Conservation (phyloP, 2,888 invertebrate species). For the Calameuta filiformis region DNA sequence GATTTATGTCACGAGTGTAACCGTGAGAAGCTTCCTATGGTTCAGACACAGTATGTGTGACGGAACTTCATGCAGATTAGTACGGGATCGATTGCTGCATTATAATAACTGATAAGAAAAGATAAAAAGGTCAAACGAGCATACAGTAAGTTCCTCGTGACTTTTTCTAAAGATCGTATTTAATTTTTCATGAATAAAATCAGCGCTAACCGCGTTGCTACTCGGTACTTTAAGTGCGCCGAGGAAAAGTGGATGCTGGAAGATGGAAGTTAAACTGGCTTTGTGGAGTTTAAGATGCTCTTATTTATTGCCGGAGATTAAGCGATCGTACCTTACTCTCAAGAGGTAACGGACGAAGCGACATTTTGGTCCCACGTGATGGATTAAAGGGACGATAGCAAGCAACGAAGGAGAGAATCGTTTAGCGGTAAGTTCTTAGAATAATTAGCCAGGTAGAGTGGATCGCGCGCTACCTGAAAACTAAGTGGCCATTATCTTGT, state of each 20-base stretch:
- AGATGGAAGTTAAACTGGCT: neutral
- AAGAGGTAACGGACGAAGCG: neutral
- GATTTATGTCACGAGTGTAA: slow-evolving; percentile 28
- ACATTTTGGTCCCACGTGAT: slow-evolving; percentile 1
- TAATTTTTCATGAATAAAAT: neutral
- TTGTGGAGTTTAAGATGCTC: neutral
- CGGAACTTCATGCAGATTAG: neutral
- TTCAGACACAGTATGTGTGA: neutral
- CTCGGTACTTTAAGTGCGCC: neutral
- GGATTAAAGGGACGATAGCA: neutral
- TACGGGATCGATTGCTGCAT: neutral
- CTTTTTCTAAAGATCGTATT: neutral
- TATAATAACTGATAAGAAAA: neutral
- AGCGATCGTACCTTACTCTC: neutral
- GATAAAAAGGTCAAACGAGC: neutral
- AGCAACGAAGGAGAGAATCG: neutral
- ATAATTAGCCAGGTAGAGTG: neutral
- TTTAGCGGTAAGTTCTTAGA: neutral
- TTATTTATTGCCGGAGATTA: slow-evolving; percentile 3
- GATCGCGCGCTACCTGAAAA: neutral
- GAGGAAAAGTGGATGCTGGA: neutral
- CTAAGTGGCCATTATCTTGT: neutral
- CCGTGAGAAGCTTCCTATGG: slow-evolving; percentile 17
- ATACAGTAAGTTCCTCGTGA: neutral
- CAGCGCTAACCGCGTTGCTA: neutral